These are phyloP conservation scores for Plotosus lineatus DNA, from an alignment of 2,113 vertebrate species.

Conservation along the genomic window DNA sequence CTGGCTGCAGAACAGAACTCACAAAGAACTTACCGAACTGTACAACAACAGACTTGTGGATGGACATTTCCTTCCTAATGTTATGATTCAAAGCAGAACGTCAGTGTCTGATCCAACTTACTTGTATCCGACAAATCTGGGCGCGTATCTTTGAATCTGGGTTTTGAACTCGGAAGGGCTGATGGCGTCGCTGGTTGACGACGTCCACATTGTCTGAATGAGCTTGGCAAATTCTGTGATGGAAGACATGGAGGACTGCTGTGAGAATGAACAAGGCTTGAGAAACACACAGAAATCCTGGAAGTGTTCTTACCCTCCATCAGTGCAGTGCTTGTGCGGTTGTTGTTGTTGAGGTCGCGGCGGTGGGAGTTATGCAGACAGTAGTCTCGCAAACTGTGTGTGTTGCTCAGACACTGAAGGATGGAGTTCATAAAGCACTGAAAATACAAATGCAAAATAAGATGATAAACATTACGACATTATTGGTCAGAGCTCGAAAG, in stretches of 20 bases:
- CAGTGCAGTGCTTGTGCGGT: constrained; percentile 86
- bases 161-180: constrained; percentile 97
- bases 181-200: constrained; percentile 85
- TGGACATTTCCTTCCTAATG: background rate
- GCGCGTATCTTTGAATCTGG: constrained; percentile 97
- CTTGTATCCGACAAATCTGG: constrained; percentile 97
- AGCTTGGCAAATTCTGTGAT: constrained; percentile 91
- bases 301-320: constrained; percentile 83
- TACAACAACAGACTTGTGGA: background rate
- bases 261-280: background rate
- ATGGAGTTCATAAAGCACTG: constrained; percentile 99
- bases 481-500: background rate
- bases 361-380: constrained; percentile 91
- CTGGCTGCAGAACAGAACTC: background rate
- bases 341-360: constrained; percentile 91
- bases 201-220: constrained; percentile 93
- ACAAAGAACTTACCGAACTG: background rate
- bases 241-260: background rate
- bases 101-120: constrained; percentile 64
- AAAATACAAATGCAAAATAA: constrained; percentile 23
- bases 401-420: constrained; percentile 99
- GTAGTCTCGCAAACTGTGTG: constrained; percentile 90
- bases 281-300: background rate
- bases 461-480: constrained; percentile 37
- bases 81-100: background rate